Conservation (phyloP, 2,113 vertebrate species). For the Malurus cyaneus region DNA sequence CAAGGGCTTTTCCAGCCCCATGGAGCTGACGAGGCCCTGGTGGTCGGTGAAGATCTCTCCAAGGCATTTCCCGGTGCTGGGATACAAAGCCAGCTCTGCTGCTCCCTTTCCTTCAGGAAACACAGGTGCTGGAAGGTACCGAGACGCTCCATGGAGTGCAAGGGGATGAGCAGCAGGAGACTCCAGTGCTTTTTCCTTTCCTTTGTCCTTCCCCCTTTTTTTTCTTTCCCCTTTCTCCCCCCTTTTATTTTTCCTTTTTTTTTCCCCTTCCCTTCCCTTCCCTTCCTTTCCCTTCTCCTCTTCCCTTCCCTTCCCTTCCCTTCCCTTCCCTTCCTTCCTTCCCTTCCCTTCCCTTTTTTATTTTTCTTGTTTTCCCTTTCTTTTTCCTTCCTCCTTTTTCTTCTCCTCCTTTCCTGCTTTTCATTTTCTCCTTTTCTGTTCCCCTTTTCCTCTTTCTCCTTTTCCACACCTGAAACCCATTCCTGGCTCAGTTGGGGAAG, state of each 20-base stretch:
- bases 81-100: not conserved
- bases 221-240: not conserved
- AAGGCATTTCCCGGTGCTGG: not conserved
- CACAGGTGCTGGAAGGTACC: not conserved
- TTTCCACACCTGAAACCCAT: not conserved
- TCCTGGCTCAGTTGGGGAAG: not conserved
- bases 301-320: fast-evolving
- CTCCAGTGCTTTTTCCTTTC: not conserved
- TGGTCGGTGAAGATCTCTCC: not conserved
- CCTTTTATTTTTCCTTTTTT: too few relatives aligned
- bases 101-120: not conserved
- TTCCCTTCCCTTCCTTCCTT: too few relatives aligned
- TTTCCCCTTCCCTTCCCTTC: too few relatives aligned
- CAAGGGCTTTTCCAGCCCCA: not conserved
- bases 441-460: not conserved
- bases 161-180: not conserved
- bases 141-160: not conserved
- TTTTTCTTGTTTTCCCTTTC: too few relatives aligned
- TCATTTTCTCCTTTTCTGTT: not conserved
- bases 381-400: too few relatives aligned
- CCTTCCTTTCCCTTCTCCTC: too few relatives aligned
- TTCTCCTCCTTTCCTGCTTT: not conserved
- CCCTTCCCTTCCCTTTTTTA: fast-evolving
- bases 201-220: not conserved
- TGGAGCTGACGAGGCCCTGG: not conserved